Evolutionary conservation across 2,797 vertebrate genomes (phyloP).

Genomic region (Rhabdophis nuchalis): DNA sequence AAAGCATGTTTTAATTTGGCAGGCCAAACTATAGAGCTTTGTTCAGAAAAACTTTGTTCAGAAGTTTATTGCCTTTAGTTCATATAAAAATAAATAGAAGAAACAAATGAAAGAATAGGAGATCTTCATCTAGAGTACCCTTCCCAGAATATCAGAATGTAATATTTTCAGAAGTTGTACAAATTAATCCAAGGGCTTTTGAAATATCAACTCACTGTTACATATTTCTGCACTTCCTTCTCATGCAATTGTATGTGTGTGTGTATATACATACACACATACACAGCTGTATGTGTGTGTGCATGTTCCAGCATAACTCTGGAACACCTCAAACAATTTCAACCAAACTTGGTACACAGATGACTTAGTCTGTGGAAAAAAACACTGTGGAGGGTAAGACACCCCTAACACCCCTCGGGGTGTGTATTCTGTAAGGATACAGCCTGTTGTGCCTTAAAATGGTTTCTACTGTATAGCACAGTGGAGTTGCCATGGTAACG

Average conservation of each 20-base stretch:
- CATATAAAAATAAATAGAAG: neutral
- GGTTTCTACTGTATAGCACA: too few relatives aligned
- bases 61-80: neutral
- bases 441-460: too few relatives aligned
- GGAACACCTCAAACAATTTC: too few relatives aligned
- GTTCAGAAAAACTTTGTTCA: neutral
- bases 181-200: neutral
- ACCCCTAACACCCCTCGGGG: too few relatives aligned
- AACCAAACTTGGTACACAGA: too few relatives aligned
- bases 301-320: too few relatives aligned
- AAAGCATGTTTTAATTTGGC: neutral
- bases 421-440: too few relatives aligned
- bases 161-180: neutral
- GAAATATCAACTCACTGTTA: neutral
- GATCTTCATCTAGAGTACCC: neutral
- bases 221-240: neutral
- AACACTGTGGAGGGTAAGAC: too few relatives aligned
- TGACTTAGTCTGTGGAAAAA: too few relatives aligned
- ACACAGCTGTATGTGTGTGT: too few relatives aligned
- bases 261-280: too few relatives aligned
- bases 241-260: neutral
- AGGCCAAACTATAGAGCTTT: neutral
- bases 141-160: neutral
- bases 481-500: too few relatives aligned
- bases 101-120: neutral